phyloP scores from a whole-genome alignment of 1,140 invertebrate genomes.

The Elymnias hypermnestra region DNA sequence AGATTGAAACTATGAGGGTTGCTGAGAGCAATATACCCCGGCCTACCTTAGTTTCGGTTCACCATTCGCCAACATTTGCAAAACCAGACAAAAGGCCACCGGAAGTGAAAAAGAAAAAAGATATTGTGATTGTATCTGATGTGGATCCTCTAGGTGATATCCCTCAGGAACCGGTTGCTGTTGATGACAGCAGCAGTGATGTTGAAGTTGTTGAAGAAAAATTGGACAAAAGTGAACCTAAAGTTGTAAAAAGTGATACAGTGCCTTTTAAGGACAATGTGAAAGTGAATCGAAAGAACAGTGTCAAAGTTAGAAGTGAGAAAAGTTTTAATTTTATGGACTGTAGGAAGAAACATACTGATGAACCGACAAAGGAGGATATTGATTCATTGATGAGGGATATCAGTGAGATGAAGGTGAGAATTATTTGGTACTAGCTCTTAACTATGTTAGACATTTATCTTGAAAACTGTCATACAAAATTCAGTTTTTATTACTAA shows the following conservation, averaged over 20 bases:
- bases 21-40: conserved; percentile 56
- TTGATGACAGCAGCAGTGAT: conserved; percentile 67
- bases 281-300: conserved; percentile 31
- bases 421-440: conserved; percentile 10
- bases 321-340: conserved; percentile 26
- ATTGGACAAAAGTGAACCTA: conserved; percentile 38
- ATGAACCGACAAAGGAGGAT: conserved; percentile 43
- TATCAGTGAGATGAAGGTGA: conserved; percentile 26
- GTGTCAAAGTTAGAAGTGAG: conserved; percentile 30
- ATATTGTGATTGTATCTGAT: conserved; percentile 55
- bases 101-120: conserved; percentile 60
- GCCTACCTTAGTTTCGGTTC: conserved; percentile 46
- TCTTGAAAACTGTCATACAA: too few species aligned
- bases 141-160: conserved; percentile 49
- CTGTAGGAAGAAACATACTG: conserved; percentile 24
- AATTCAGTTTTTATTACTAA: too few species aligned
- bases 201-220: conserved; percentile 61
- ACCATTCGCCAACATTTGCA: conserved; percentile 59
- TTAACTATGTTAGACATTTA: too few species aligned
- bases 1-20: conserved; percentile 53
- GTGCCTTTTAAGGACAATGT: conserved; percentile 63
- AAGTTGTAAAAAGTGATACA: conserved; percentile 47
- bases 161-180: conserved; percentile 34
- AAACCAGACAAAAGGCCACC: conserved; percentile 61
- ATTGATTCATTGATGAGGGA: conserved; percentile 28